These are phyloP conservation scores for Heteractis magnifica DNA, from an alignment of 92 coral and sea anemone genomes.

Conservation along the genomic window DNA sequence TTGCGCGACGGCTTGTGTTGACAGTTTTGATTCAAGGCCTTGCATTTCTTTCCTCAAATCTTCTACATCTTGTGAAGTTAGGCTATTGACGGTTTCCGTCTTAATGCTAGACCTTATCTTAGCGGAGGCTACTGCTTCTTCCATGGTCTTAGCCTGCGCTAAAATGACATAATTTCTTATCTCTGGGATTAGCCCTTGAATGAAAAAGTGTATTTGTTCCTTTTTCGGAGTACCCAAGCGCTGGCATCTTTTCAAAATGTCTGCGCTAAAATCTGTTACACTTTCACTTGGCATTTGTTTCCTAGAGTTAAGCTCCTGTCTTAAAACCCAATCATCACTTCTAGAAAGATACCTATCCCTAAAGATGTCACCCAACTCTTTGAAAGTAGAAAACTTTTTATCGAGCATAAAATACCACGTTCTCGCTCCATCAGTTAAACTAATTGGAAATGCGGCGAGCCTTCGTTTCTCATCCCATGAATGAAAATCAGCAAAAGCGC, in stretches of 20 bases:
- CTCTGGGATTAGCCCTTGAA: background rate
- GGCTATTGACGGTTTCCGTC: background rate
- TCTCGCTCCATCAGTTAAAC: background rate
- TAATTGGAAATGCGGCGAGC: constrained; percentile 1
- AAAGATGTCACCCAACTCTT: background rate
- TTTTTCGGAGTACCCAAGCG: background rate
- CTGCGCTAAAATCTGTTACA: background rate
- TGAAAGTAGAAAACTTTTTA: background rate
- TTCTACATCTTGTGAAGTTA: background rate
- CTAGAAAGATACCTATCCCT: constrained; percentile 8
- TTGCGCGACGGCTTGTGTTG: background rate
- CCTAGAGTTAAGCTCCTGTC: constrained; percentile 4
- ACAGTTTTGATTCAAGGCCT: background rate
- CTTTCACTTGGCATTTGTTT: background rate
- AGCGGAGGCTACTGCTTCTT: background rate
- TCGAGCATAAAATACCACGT: constrained; percentile 11
- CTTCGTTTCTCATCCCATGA: background rate
- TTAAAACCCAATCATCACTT: constrained; percentile 10
- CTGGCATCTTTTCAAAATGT: constrained; percentile 10
- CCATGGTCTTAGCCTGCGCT: background rate
- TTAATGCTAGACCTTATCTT: background rate
- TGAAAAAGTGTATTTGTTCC: constrained; percentile 5
- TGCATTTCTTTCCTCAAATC: constrained; percentile 2
- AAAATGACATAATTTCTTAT: background rate
- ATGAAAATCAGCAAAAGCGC: background rate